Evolutionary conservation across 1,140 invertebrate genomes (phyloP), one percentile per base, ranked within the genome.

Genomic region (Pseudomyrmex pallidus): DNA sequence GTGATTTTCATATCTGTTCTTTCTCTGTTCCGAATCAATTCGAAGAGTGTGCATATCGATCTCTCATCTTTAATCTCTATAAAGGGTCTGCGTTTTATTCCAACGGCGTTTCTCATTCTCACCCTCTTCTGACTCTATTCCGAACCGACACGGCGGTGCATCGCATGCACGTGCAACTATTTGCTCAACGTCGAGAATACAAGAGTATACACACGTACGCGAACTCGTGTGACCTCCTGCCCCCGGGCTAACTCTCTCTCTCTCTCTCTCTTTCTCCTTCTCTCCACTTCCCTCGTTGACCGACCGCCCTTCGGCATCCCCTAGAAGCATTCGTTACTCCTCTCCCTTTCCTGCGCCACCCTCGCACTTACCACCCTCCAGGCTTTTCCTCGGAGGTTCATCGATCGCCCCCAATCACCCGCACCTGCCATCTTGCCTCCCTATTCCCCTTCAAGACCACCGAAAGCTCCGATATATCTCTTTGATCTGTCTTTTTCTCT

Each of bases 381-480:
- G 85, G 91, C 90, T 85, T 92, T 92, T 92, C 90, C 91, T 92
- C 90, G 91, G 91, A 90, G 92, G 90, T 92, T 93, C 92, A 93
- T 93, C 92, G 92, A 93, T 93, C 92, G 92, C 86, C 91, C 92
- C 92, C 92, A 92, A 93, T 93, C 92, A 92, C 90, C 91, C 91
- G 89, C 91, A 91, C 88, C 87, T 91, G 77, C 88, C 88, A 90
- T 91, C 88, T 91, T 88, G 90, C 91, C 90, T 91, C 90, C 87
- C 87, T 89, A 85, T 91, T 35, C 86, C 89, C 89, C 88, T 90
- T 88, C 85, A 80, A 91, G 91, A 88, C 68, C 90, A 57, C 62
- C 78, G 70, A 82, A 82, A 63, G 59, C 48, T 57, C 25, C 50
- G 35, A 82, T 82, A 82, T 82, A 73, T 82, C 78, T 82, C 57